Evolutionary conservation across 2,797 vertebrate species (phyloP), one percentile per base, ranked within the genome.

Genomic region (Typhlichthys eigenmanni): DNA sequence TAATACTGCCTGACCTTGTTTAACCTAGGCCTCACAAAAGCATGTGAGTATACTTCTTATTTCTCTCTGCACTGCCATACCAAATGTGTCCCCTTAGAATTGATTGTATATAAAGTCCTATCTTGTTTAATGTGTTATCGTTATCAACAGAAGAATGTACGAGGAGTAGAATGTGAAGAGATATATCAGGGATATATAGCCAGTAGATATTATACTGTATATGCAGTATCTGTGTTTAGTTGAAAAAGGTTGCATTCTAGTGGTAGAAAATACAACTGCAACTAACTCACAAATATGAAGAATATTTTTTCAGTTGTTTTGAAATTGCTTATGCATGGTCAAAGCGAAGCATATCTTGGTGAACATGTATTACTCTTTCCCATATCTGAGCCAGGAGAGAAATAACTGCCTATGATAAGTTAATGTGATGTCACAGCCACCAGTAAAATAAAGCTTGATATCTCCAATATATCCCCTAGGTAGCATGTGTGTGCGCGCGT

Each of bases 101-200:
- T 72, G 60, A 70, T 56, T 58, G 63, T 60, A 84, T 75, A 85
- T 82, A 81, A 62, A 65, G 58, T 59, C 55, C 55, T 76, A 69
- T 59, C 71, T 66, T 56, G 73, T 85, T 75, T 75, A 60, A 76
- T 75, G 72, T 84, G 62, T 75, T 76, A 1, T 75, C 71, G 19
- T 53, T 80, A 55, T 81, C 66, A 76, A 78, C 24, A 58, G 68
- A 67, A 72, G 82, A 83, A 81, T 87, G 79, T 82, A 85, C 71
- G 55, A 80, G 67, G 74, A 58, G 68, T 79, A 78, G 75, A 83
- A 78, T 79, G 61, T 75, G 72, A 70, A 73, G 71, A 83, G 79
- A 58, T 73, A 78, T 60, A 84, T 84, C 83, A 87, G 85, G 86
- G 86, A 86, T 65, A 49, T 51, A 71, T 58, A 78, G 61, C 24